These are phyloP conservation scores for Clarias batrachus DNA, from an alignment of 2,113 vertebrate genomes.

Conservation along the genomic window DNA sequence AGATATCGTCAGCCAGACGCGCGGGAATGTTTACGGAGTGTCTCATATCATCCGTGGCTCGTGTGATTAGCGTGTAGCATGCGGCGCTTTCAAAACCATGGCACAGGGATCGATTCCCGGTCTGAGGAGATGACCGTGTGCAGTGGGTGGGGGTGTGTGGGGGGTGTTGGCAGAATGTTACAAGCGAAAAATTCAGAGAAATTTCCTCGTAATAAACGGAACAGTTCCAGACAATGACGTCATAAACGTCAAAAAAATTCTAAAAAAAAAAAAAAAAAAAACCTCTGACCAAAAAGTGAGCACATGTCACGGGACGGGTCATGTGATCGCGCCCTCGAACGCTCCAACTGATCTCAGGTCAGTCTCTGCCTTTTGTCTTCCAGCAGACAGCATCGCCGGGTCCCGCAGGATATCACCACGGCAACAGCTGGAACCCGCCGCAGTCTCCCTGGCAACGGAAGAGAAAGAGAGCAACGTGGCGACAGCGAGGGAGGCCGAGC, in stretches of 20 bases:
- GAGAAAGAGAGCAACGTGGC: slow-evolving; percentile 58
- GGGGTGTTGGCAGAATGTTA: background rate
- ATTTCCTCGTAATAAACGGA: background rate
- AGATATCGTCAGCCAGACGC: background rate
- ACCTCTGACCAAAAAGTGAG: background rate
- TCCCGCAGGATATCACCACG: slow-evolving; percentile 68
- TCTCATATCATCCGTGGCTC: too few relatives aligned
- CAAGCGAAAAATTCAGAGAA: too few relatives aligned
- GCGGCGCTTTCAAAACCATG: too few relatives aligned
- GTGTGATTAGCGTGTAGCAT: too few relatives aligned
- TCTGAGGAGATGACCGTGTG: too few relatives aligned
- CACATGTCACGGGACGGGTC: background rate
- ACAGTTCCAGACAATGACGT: background rate
- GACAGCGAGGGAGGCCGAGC: slow-evolving; percentile 49
- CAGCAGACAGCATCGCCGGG: slow-evolving; percentile 52
- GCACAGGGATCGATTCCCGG: too few relatives aligned
- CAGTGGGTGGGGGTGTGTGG: too few relatives aligned
- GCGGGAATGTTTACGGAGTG: background rate
- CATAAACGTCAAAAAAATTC: background rate
- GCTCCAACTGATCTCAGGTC: slow-evolving; percentile 23
- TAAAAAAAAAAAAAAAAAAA: background rate
- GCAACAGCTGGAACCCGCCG: slow-evolving; percentile 71
- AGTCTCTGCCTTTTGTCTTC: slow-evolving; percentile 40
- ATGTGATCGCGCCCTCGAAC: background rate
- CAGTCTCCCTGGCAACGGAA: slow-evolving; percentile 71